Evolutionary conservation across 2,797 vertebrate species (phyloP), one percentile per base, ranked within the genome.

Genomic region (Coendou prehensilis): DNA sequence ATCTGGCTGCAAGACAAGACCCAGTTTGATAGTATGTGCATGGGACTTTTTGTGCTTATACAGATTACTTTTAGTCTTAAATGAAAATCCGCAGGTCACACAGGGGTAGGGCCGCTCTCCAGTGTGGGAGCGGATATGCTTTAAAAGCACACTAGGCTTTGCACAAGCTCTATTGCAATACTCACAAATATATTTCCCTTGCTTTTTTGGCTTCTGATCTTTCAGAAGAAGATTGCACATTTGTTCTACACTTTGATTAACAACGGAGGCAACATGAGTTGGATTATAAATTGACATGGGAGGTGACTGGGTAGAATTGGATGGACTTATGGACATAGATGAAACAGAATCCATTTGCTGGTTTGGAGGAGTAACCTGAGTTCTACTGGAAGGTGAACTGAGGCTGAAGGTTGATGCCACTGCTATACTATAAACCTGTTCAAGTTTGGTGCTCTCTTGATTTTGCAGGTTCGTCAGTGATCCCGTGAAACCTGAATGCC

Each of bases 41-140:
- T 99, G 99, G 47, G 99, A 99, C 86, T 99, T 99, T 98, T 99
- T 99, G 99, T 99, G 99, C 99, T 99, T 99, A 98, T 99, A 99
- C 76, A 99, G 98, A 98, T 99, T 99, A 98, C 99, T 99, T 99
- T 99, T 99, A 96, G 99, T 99, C 98, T 99, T 99, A 98, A 99
- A 99, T 0, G 99, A 99, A 98, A 99, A 99, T 50, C 99, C 99
- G 97, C 99, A 99, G 0, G 99, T 99, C 86, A 99, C 99, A 95
- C 99, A 99, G 57, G 99, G 99, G 96, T 99, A 99, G 0, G 99
- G 99, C 54, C 99, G 99, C 97, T 99, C 99, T 92, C 99, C 99
- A 4, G 99, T 99, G 98, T 99, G 99, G 89, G 99, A 99, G 94
- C 99, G 98, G 97, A 99, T 99, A 97, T 99, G 99, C 98, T 99